A percentile compares a stretch with the other conserved stretches of the same genome.
Conservation (phyloP, 2,797 vertebrate genomes). For the Rhadinocentrus ornatus region DNA sequence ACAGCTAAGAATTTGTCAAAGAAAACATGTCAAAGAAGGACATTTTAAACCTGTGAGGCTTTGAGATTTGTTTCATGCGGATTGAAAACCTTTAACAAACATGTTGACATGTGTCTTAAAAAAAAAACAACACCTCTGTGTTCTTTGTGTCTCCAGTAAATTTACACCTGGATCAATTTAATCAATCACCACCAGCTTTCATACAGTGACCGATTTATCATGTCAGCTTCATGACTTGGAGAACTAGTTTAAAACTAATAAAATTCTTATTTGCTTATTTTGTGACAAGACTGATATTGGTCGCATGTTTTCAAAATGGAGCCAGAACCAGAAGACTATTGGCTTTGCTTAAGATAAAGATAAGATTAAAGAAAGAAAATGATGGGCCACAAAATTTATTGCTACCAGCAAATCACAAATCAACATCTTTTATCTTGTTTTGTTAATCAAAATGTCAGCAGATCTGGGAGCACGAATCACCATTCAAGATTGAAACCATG, state of each 20-base stretch:
- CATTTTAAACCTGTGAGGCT: background rate
- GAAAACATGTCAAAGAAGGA: background rate
- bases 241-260: background rate
- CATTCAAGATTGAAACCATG: constrained; percentile 8
- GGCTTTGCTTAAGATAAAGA: constrained; percentile 8
- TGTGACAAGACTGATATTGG: background rate
- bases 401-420: constrained; percentile 2
- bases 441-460: constrained; percentile 10
- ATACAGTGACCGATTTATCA: background rate
- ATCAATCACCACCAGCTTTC: background rate
- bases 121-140: background rate
- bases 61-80: background rate
- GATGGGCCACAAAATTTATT: background rate
- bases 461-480: constrained; percentile 30
- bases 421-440: background rate
- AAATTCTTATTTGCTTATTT: background rate
- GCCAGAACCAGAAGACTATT: background rate
- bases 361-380: background rate
- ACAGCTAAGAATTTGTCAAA: background rate
- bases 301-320: background rate
- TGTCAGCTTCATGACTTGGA: constrained; percentile 8
- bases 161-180: constrained; percentile 3
- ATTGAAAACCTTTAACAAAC: background rate
- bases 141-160: background rate
- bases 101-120: background rate